A percentile compares a stretch with the other conserved stretches of the same genome.
Evolutionary conservation across 2,888 invertebrate genomes (phyloP).

Genomic region (Zygaena filipendulae): DNA sequence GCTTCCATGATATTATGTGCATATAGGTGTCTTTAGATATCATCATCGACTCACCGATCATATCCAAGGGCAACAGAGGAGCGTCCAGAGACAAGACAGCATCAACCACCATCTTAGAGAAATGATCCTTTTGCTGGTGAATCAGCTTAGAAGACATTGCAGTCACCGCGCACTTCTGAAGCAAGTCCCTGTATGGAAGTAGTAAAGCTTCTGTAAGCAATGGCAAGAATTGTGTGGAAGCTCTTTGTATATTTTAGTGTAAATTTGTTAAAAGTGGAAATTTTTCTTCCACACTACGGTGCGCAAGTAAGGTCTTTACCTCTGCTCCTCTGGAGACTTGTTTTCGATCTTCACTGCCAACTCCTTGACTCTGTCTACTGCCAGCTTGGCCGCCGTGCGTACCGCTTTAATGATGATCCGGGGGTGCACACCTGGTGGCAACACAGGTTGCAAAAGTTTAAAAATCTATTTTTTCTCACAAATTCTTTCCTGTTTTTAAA

Average conservation of each 20-base stretch:
- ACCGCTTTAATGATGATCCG: slow-evolving; percentile 92
- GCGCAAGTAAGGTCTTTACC: too few relatives aligned
- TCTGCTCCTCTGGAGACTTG: slow-evolving; percentile 68
- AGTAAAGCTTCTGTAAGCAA: background rate
- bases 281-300: background rate
- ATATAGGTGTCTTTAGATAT: too few relatives aligned
- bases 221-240: background rate
- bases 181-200: slow-evolving; percentile 49
- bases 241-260: background rate
- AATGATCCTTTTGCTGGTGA: slow-evolving; percentile 94
- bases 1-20: too few relatives aligned
- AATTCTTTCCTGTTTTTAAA: too few relatives aligned
- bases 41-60: slow-evolving; percentile 85
- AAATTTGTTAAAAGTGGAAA: background rate
- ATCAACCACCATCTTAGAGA: slow-evolving; percentile 97
- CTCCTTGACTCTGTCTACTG: slow-evolving; percentile 84
- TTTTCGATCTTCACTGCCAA: slow-evolving; percentile 84
- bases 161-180: slow-evolving; percentile 94
- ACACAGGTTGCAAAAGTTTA: too few relatives aligned
- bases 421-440: slow-evolving; percentile 86
- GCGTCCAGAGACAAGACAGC: slow-evolving; percentile 91
- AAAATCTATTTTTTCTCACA: too few relatives aligned
- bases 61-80: slow-evolving; percentile 88
- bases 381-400: slow-evolving; percentile 83
- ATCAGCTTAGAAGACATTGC: slow-evolving; percentile 98